These are phyloP conservation scores for Crocidura indochinensis DNA, from an alignment of 2,797 vertebrate species.

Conservation along the genomic window DNA sequence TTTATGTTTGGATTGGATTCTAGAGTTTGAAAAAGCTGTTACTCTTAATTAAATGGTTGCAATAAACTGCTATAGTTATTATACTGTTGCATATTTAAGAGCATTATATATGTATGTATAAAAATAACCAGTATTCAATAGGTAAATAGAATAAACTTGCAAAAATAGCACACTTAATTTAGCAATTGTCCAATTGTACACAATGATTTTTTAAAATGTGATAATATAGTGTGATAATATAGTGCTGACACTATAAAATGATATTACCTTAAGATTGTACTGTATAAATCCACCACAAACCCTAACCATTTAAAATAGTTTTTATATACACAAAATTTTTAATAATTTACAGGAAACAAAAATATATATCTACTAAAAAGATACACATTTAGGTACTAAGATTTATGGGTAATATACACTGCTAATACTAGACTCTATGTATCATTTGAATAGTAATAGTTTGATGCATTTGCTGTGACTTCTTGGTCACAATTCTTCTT, in stretches of 20 bases:
- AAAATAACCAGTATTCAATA: slow-evolving; percentile 69
- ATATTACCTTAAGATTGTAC: slow-evolving; percentile 24
- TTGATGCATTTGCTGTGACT: slow-evolving; percentile 46
- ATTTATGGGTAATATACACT: slow-evolving; percentile 57
- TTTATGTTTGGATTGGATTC: slow-evolving; percentile 83
- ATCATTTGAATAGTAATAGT: slow-evolving; percentile 13
- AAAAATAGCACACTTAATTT: slow-evolving; percentile 77
- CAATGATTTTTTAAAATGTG: slow-evolving; percentile 21
- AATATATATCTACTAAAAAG: slow-evolving; percentile 16
- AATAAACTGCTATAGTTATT: slow-evolving; percentile 85
- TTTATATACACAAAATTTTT: slow-evolving; percentile 23
- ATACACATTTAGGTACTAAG: background rate
- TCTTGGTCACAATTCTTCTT: slow-evolving; percentile 29
- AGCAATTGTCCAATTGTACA: slow-evolving; percentile 1
- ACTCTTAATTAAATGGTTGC: slow-evolving; percentile 87
- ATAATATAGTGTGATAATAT: too few relatives aligned
- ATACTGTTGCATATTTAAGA: slow-evolving; percentile 84
- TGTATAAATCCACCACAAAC: background rate
- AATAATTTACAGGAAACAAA: slow-evolving; percentile 6
- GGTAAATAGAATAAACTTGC: slow-evolving; percentile 71
- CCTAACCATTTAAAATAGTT: slow-evolving; percentile 27
- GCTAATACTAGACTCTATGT: slow-evolving; percentile 21
- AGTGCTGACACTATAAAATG: slow-evolving; percentile 13
- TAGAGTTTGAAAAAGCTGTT: slow-evolving; percentile 86
- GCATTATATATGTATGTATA: slow-evolving; percentile 82